Percentiles rank a stretch among this genome's conserved stretches.
phyloP scores from a whole-genome alignment of 2,797 vertebrate genomes.

The Saguinus oedipus region DNA sequence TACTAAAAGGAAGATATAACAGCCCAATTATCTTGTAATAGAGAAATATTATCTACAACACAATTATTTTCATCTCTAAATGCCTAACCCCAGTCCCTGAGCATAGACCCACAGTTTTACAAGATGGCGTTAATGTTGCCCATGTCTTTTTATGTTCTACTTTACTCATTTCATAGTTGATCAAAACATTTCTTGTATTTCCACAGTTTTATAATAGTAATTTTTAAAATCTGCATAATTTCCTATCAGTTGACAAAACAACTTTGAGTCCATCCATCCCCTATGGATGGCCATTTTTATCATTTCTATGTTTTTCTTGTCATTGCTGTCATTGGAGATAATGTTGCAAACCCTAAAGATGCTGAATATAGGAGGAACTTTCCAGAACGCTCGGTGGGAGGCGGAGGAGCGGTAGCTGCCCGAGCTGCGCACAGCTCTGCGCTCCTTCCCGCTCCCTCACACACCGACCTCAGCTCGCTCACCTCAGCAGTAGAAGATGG shows the following conservation, averaged over 20 bases:
- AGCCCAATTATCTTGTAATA: slow-evolving; percentile 38
- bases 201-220: not conserved
- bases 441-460: no score
- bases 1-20: slow-evolving; percentile 32
- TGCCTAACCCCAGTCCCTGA: not conserved
- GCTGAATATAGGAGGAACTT: not conserved
- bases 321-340: not conserved
- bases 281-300: slow-evolving; percentile 26
- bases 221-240: slow-evolving; percentile 19
- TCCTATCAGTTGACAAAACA: not conserved
- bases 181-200: slow-evolving; percentile 15
- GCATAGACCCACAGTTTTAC: not conserved
- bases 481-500: no score
- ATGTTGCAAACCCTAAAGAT: slow-evolving; percentile 30
- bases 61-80: slow-evolving; percentile 11
- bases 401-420: no score
- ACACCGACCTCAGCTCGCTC: no score
- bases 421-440: no score
- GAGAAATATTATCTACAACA: slow-evolving; percentile 28
- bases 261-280: not conserved
- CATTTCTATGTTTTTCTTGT: not conserved
- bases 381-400: no score
- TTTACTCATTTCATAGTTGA: slow-evolving; percentile 42
- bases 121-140: not conserved
- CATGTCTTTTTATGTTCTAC: slow-evolving; percentile 13